Evolutionary conservation across 2,113 vertebrate species (phyloP).

Genomic region (Apodemus speciosus): DNA sequence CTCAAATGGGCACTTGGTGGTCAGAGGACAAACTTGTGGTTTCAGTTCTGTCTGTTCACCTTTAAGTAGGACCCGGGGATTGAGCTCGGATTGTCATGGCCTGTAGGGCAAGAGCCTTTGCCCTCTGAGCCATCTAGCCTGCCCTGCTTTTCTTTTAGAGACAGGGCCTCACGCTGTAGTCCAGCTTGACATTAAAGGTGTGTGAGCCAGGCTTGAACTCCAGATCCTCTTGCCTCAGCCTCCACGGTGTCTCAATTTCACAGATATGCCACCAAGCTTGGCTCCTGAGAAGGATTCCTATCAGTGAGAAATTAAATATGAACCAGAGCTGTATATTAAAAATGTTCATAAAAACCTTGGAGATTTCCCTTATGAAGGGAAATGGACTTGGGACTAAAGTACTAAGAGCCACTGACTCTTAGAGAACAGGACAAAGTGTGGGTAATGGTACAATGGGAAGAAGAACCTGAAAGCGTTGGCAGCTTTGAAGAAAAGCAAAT

Average conservation of each 20-base stretch:
- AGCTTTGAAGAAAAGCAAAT: neutral
- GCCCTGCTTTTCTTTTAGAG: neutral
- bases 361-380: neutral
- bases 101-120: neutral
- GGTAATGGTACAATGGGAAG: slow-evolving; percentile 23
- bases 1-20: neutral
- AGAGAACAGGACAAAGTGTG: neutral
- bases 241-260: neutral
- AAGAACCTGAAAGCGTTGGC: neutral
- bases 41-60: neutral
- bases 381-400: neutral
- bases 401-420: no score
- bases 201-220: neutral
- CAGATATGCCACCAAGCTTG: neutral
- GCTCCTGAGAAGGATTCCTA: neutral
- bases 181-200: neutral
- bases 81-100: neutral
- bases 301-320: neutral
- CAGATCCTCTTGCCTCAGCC: neutral
- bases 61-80: neutral
- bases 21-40: neutral
- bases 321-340: neutral
- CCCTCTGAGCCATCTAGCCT: neutral
- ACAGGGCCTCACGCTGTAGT: neutral
- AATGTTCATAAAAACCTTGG: slow-evolving; percentile 7